These are phyloP conservation scores for Dicycla oo DNA, from an alignment of 2,888 invertebrate genomes.

Conservation along the genomic window DNA sequence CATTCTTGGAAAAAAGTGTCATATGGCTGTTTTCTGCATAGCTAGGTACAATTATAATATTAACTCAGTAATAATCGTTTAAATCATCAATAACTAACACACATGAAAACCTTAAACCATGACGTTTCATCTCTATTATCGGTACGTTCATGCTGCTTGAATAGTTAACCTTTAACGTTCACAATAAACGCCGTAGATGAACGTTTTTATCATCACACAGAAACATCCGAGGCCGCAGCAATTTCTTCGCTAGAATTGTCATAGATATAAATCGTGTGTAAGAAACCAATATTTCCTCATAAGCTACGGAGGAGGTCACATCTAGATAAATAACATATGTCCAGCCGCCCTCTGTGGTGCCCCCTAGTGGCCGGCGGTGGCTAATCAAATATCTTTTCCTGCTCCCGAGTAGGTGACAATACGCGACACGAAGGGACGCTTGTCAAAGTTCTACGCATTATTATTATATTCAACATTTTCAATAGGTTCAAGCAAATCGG, in stretches of 20 bases:
- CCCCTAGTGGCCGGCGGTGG: constrained; percentile 80
- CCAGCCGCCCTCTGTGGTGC: constrained; percentile 59
- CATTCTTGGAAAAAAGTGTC: too few species aligned
- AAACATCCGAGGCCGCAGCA: constrained; percentile 3
- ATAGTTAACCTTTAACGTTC: neutral
- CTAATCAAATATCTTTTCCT: constrained; percentile 89
- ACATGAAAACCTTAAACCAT: neutral
- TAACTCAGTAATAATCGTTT: neutral
- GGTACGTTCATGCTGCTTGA: neutral
- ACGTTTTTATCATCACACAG: constrained; percentile 13
- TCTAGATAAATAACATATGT: constrained; percentile 62
- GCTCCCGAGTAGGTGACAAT: constrained; percentile 82
- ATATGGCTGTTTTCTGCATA: too few species aligned
- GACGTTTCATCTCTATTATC: neutral
- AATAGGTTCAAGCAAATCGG: neutral
- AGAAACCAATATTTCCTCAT: constrained; percentile 57
- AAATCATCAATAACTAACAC: neutral
- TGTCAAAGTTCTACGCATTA: constrained; percentile 73
- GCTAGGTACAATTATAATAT: neutral
- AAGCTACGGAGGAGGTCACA: constrained; percentile 50
- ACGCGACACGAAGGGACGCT: constrained; percentile 72
- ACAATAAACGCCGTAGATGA: too few species aligned
- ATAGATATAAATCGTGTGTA: constrained; percentile 49
- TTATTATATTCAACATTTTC: neutral
- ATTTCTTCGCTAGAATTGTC: constrained; percentile 28